Percentiles rank a stretch among this genome's conserved stretches.
These are phyloP conservation scores for Tinea semifulvella DNA, from an alignment of 2,888 invertebrate genomes.

Conservation along the genomic window DNA sequence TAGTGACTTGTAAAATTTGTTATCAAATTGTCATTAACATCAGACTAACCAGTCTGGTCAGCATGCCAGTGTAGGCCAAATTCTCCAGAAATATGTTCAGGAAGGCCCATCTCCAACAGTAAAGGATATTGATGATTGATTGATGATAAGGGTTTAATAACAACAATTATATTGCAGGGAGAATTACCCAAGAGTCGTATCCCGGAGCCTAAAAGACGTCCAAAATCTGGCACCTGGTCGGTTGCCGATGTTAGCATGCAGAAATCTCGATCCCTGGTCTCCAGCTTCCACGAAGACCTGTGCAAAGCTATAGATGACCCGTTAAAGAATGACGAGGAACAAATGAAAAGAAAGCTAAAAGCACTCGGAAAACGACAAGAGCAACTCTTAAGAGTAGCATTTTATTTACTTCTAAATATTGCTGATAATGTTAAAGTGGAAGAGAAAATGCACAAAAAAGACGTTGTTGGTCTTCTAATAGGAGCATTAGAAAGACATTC, in stretches of 20 bases:
- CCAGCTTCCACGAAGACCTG: slow-evolving; percentile 74
- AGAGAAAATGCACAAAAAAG: slow-evolving; percentile 96
- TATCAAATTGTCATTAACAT: no score
- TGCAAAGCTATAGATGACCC: slow-evolving; percentile 60
- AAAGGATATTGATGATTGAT: no score
- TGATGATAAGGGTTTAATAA: no score
- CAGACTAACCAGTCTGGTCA: no score
- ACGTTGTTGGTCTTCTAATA: slow-evolving; percentile 86
- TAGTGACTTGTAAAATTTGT: no score
- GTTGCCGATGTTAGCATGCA: slow-evolving; percentile 63
- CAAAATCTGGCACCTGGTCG: slow-evolving; percentile 80
- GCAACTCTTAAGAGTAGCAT: slow-evolving; percentile 88
- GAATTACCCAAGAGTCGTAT: slow-evolving; percentile 76
- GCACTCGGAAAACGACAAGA: slow-evolving; percentile 92
- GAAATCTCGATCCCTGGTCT: slow-evolving; percentile 69
- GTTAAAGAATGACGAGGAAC: slow-evolving; percentile 76
- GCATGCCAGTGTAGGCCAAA: no score
- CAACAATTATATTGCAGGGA: slow-evolving; percentile 57
- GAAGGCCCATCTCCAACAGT: no score
- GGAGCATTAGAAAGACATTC: slow-evolving; percentile 87
- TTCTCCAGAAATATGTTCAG: no score
- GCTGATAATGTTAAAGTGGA: slow-evolving; percentile 95
- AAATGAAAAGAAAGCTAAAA: slow-evolving; percentile 78
- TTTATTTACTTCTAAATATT: slow-evolving; percentile 93
- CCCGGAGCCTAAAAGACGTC: slow-evolving; percentile 76